These are phyloP conservation scores for Melanotaenia boesemani DNA, from an alignment of 2,797 vertebrate genomes.

Conservation along the genomic window DNA sequence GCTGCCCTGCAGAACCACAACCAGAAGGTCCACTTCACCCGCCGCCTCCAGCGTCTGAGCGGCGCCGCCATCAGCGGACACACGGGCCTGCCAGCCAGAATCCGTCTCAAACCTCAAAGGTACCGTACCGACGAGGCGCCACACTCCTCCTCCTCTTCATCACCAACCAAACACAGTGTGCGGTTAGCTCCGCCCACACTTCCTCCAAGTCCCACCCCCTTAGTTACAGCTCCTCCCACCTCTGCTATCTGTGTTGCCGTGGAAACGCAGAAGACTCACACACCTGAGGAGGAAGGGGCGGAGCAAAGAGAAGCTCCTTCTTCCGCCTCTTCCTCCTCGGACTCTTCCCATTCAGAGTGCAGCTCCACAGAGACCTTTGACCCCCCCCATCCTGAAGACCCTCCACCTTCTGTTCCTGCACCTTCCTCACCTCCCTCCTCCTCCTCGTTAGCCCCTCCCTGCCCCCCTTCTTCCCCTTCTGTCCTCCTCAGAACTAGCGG, in stretches of 20 bases:
- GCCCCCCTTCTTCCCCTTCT: conserved; percentile 63
- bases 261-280: conserved; percentile 68
- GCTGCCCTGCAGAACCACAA: conserved; percentile 90
- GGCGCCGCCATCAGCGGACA: conserved; percentile 49
- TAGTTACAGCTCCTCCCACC: conserved; percentile 83
- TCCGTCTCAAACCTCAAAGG: conserved; percentile 96
- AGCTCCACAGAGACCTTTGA: conserved; percentile 92
- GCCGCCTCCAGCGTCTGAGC: conserved; percentile 92
- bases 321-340: conserved; percentile 91
- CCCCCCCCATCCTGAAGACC: conserved; percentile 89
- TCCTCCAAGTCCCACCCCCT: conserved; percentile 73
- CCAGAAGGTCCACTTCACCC: conserved; percentile 95
- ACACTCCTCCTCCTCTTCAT: conserved; percentile 38
- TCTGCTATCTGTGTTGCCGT: conserved; percentile 83
- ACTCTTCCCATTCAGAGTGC: conserved; percentile 92
- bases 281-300: conserved; percentile 79
- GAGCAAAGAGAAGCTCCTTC: conserved; percentile 69
- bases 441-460: conserved; percentile 25
- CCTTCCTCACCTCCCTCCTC: conserved; percentile 24
- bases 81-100: conserved; percentile 84
- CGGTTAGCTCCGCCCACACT: conserved; percentile 79
- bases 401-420: conserved; percentile 75
- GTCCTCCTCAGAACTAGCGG: conserved; percentile 53
- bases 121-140: conserved; percentile 92
- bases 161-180: conserved; percentile 72